Evolutionary conservation across 2,888 invertebrate genomes (phyloP), one percentile per base, ranked within the genome.

Genomic region (Beris morrisii): DNA sequence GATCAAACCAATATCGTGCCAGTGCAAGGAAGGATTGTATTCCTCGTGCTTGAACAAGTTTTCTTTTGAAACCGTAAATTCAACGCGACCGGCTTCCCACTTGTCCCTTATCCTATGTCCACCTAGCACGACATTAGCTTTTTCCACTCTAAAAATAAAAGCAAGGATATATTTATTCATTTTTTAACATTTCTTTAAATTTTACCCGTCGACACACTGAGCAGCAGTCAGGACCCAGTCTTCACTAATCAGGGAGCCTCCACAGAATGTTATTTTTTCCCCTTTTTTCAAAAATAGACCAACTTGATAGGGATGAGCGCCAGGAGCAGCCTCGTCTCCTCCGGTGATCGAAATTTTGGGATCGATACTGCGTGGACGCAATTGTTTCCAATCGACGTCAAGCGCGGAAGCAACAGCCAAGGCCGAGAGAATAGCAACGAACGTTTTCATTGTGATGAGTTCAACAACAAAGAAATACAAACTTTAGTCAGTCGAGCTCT

Each of bases 261-360:
- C 67, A 53, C 67, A 67, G 57, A 64, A 67, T 15, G 2, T n/a
- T 2, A 9, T 13, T 12, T 30, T 50, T 44, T 2, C 30, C 7
- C 56, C 67, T 55, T 64, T 32, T 3, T 30, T 11, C 28, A 67
- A 30, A 15, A 45, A 30, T 2, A 67, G 45, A 11, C 64, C 64
- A 15, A 52, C 67, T 67, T 67, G 67, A 71, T 80, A 79, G 53
- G 80, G 79, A 58, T 80, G 78, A 43, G 74, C 72, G 64, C 77
- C 71, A 0, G 75, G 75, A 65, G 73, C 71, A 6, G 78, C 80
- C 32, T 78, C 76, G 67, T 73, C 73, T 38, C 79, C 79, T 43
- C 79, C 79, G 63, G 79, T 73, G 4, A 79, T 80, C 55, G 44
- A 44, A 31, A 44, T 30, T 11, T 43, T 13, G 7, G n/a, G 57